Conservation (phyloP, 2,797 vertebrate species). For the Buphagus erythrorhynchus region DNA sequence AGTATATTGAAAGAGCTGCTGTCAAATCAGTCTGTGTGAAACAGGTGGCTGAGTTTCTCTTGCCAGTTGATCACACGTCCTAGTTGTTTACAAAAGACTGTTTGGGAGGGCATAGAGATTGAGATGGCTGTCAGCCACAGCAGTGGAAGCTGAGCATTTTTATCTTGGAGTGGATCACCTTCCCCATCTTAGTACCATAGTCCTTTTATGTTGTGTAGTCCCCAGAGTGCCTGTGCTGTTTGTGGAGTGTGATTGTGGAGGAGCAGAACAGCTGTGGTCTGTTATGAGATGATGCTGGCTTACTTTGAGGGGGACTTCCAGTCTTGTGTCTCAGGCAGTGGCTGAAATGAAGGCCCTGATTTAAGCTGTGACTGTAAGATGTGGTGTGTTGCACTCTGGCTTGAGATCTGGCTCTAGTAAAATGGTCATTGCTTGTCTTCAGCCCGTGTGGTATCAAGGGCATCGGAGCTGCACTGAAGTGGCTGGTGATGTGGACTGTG, state of each 20-base stretch:
- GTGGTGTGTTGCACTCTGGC: not conserved
- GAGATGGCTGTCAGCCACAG: not conserved
- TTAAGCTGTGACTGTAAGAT: not conserved
- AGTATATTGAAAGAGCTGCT: not conserved
- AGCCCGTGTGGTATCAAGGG: not conserved
- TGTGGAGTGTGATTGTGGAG: not conserved
- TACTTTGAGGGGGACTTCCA: not conserved
- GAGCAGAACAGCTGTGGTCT: not conserved
- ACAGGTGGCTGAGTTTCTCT: not conserved
- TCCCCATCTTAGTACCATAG: not conserved
- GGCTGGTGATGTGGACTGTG: not conserved
- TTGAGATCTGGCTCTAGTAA: not conserved
- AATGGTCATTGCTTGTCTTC: not conserved
- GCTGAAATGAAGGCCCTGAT: not conserved
- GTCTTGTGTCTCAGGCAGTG: not conserved
- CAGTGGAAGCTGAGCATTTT: not conserved
- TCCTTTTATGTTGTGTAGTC: not conserved
- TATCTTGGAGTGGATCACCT: not conserved
- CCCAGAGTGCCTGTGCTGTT: not conserved
- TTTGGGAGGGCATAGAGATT: not conserved
- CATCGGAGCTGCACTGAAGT: accelerated
- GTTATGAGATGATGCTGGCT: not conserved
- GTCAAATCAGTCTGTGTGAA: not conserved
- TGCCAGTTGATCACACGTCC: accelerated
- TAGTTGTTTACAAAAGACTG: not conserved